Evolutionary conservation across 2,888 invertebrate species (phyloP), one percentile per base, ranked within the genome.

Genomic region (Epicampocera succincta): DNA sequence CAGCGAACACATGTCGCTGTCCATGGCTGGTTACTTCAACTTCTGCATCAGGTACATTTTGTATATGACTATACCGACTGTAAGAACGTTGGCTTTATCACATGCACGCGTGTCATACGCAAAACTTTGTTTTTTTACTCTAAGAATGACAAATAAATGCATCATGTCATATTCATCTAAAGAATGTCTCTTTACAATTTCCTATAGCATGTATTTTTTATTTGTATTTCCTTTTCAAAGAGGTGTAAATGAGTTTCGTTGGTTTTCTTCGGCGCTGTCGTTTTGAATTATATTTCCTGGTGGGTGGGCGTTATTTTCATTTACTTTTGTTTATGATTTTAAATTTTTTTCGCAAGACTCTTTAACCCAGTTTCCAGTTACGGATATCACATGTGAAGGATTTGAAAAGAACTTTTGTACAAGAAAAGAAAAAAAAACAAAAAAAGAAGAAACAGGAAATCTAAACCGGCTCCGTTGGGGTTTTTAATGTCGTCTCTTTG

Each of bases 311-410:
- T 65, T 46, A 42, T 29, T 75, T 17, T 58, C 54, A n/a, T 65
- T 63, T 50, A 63, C 21, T 61, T 29, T 60, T 50, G 12, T 13
- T 29, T n/a, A 40, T 46, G n/a, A 44, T 50, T 63, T 29, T 29
- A 4, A 4, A 3, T 33, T 33, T 33, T 33, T 11, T 46, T 52
- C 68, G 9, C n/a, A 42, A 60, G 52, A 54, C 73, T 42, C 71
- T 69, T 65, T 80, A 80, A 78, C 81, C 81, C 74, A 78, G 60
- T 77, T 82, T 78, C 52, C 48, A 69, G 54, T 74, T 68, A 66
- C 61, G 77, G 80, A 60, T 69, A 71, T 63, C 54, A 46, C 15
- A 58, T 54, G 19, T 71, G 46, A 42, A 61, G 56, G 60, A 52
- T 44, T 71, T 58, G n/a, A 12, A 63, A 48, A 58, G 42, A 56